phyloP scores from a whole-genome alignment of 2,888 invertebrate genomes.

The Cecidostiba fungosa region DNA sequence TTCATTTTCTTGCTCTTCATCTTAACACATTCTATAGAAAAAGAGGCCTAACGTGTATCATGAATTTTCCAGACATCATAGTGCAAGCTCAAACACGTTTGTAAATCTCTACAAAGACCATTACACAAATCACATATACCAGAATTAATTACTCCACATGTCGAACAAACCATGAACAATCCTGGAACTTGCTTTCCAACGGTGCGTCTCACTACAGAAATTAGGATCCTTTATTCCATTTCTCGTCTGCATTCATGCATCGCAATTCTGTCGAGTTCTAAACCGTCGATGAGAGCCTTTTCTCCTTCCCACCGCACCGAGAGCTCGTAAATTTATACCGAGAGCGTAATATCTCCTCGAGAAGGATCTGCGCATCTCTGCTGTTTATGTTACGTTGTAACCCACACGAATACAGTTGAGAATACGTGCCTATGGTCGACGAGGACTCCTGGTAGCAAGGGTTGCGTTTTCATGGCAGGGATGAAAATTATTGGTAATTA shows the following conservation, averaged over 20 bases:
- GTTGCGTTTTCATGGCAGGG: neutral
- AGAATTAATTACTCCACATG: neutral
- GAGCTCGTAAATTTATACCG: constrained; percentile 15
- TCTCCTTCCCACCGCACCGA: neutral
- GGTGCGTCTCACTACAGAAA: neutral
- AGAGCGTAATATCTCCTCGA: neutral
- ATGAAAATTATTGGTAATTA: constrained; percentile 13
- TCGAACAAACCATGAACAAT: neutral
- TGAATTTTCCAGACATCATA: neutral
- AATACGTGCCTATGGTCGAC: neutral
- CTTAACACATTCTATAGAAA: no score
- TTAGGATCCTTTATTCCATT: neutral
- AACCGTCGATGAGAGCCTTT: neutral
- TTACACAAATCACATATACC: neutral
- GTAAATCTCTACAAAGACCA: neutral
- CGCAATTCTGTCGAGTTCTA: no score
- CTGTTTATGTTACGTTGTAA: constrained; percentile 4
- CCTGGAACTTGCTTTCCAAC: neutral
- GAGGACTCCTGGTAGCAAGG: neutral
- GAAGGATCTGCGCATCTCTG: neutral
- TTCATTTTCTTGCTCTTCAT: neutral
- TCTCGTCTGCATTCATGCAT: neutral
- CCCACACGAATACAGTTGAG: neutral
- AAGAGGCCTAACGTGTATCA: neutral
- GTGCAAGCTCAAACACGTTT: neutral